Evolutionary conservation across 2,797 vertebrate genomes (phyloP).

Genomic region (Coccyzus lansbergi): DNA sequence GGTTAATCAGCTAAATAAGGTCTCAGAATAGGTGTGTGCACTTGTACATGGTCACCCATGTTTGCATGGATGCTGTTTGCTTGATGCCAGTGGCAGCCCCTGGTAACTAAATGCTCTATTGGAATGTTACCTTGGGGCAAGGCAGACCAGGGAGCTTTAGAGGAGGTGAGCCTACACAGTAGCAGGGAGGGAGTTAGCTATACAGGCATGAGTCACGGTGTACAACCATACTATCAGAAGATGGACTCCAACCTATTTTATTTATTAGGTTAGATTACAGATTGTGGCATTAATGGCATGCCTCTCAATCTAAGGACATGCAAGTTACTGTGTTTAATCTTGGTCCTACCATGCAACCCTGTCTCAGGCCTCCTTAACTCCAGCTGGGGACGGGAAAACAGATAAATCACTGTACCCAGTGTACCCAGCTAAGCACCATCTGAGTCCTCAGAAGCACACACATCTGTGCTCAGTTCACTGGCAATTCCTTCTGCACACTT

Average conservation of each 20-base stretch:
- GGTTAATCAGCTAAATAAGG: background rate
- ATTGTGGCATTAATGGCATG: background rate
- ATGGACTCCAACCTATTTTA: background rate
- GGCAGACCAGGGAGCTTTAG: background rate
- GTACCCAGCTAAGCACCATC: background rate
- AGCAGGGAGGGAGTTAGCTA: background rate
- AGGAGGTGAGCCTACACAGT: background rate
- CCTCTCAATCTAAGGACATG: background rate
- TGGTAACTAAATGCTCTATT: background rate
- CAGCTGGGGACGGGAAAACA: background rate
- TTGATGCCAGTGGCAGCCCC: background rate
- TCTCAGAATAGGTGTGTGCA: background rate
- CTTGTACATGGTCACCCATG: background rate
- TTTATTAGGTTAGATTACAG: background rate
- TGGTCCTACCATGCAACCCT: background rate
- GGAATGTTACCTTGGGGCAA: background rate
- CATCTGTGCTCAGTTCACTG: background rate
- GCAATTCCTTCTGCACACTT: background rate
- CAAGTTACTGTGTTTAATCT: background rate
- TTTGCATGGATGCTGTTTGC: background rate
- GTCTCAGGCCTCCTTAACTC: background rate
- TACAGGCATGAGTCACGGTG: rapidly evolving
- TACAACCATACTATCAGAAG: background rate
- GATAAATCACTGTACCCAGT: background rate
- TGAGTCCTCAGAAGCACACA: background rate